These are phyloP conservation scores for Ennomos fuscantarius DNA, from an alignment of 2,888 invertebrate species.

Conservation along the genomic window DNA sequence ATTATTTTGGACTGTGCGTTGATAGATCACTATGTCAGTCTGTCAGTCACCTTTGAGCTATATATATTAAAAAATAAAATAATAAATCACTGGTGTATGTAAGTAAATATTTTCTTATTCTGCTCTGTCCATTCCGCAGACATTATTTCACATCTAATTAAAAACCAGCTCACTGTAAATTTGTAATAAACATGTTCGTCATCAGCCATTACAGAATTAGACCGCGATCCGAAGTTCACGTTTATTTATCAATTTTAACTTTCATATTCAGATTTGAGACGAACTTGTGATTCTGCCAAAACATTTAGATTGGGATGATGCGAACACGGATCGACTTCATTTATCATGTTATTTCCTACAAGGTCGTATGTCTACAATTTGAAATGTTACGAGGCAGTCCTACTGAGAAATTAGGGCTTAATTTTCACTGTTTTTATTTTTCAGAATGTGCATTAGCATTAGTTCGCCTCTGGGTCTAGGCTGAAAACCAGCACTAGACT, in stretches of 20 bases:
- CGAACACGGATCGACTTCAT: slow-evolving; percentile 15
- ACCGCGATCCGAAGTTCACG: slow-evolving; percentile 10
- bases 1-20: too few relatives aligned
- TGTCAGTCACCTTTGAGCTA: too few relatives aligned
- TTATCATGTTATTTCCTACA: slow-evolving; percentile 20
- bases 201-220: slow-evolving; percentile 10
- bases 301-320: slow-evolving; percentile 24
- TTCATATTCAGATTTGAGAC: slow-evolving; percentile 7
- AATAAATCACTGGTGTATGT: too few relatives aligned
- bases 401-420: neutral
- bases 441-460: too few relatives aligned
- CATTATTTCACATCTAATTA: slow-evolving; percentile 1
- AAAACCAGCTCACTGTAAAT: neutral
- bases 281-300: slow-evolving; percentile 28
- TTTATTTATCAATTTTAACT: slow-evolving; percentile 18
- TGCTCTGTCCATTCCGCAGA: too few relatives aligned
- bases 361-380: slow-evolving; percentile 10
- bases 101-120: too few relatives aligned
- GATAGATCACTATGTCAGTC: too few relatives aligned
- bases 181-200: slow-evolving; percentile 5
- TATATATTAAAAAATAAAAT: too few relatives aligned
- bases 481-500: too few relatives aligned
- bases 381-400: slow-evolving; percentile 3
- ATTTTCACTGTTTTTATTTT: too few relatives aligned
- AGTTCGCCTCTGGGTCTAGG: too few relatives aligned